These are phyloP conservation scores for Drosophila nebulosa DNA, from an alignment of 1,140 invertebrate genomes.

Conservation along the genomic window DNA sequence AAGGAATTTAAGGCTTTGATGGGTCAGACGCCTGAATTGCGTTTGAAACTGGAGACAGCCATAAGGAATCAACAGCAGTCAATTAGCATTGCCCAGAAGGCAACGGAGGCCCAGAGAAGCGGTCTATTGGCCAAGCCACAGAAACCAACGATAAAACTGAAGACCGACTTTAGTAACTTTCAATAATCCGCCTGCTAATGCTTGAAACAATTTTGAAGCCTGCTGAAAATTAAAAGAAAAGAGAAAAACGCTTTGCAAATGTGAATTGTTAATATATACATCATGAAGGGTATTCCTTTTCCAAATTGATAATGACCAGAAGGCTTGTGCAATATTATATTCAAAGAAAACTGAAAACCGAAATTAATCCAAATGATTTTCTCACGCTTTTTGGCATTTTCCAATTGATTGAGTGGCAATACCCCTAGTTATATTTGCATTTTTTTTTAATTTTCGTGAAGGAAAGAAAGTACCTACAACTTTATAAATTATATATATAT, in stretches of 20 bases:
- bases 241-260: slow-evolving; percentile 31
- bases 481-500: slow-evolving; percentile 37
- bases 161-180: slow-evolving; percentile 98
- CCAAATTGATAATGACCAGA: background rate
- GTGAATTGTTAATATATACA: slow-evolving; percentile 6
- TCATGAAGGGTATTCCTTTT: slow-evolving; percentile 10
- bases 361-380: background rate
- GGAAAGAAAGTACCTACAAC: slow-evolving; percentile 41
- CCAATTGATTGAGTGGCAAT: slow-evolving; percentile 20
- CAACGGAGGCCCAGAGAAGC: slow-evolving; percentile 75
- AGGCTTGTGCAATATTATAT: background rate
- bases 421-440: background rate
- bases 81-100: slow-evolving; percentile 81
- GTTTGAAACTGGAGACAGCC: slow-evolving; percentile 91
- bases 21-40: slow-evolving; percentile 89
- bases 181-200: slow-evolving; percentile 46
- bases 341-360: background rate
- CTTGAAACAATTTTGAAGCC: slow-evolving; percentile 3
- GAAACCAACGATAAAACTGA: slow-evolving; percentile 94
- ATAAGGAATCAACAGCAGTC: slow-evolving; percentile 88
- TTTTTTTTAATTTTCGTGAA: slow-evolving; percentile 6
- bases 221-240: background rate
- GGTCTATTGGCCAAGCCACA: slow-evolving; percentile 82
- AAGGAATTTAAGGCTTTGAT: slow-evolving; percentile 96
- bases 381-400: slow-evolving; percentile 17